Conservation (phyloP, 2,113 vertebrate species). For the Eubucco bourcierii region DNA sequence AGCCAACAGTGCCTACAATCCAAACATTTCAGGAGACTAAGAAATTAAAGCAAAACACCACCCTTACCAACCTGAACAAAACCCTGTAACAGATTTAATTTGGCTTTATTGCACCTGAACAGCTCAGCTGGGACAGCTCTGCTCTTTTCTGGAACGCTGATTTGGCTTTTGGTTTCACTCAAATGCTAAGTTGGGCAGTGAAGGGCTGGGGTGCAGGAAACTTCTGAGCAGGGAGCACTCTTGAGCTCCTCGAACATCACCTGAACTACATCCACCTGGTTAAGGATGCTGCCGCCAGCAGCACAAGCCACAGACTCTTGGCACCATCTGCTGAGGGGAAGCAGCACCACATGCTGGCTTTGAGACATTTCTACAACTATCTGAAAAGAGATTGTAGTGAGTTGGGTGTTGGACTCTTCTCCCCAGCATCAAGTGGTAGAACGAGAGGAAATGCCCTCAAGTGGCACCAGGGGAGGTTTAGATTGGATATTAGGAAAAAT, state of each 20-base stretch:
- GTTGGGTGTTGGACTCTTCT: no score
- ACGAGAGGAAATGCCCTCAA: no score
- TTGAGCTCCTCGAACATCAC: not conserved
- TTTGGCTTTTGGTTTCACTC: not conserved
- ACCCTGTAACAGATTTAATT: not conserved
- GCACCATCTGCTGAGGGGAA: not conserved
- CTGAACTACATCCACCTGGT: fast-evolving
- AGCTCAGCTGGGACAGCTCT: not conserved
- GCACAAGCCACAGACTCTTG: not conserved
- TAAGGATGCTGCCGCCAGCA: not conserved
- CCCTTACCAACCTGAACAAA: not conserved
- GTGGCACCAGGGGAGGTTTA: no score
- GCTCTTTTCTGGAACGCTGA: not conserved
- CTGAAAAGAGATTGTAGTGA: no score
- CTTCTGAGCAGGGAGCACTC: not conserved
- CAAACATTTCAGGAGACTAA: not conserved
- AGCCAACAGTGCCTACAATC: not conserved
- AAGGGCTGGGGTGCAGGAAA: not conserved
- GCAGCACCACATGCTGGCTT: not conserved
- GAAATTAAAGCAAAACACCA: not conserved
- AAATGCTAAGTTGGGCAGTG: not conserved
- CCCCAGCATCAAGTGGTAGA: no score
- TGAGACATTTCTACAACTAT: not conserved
- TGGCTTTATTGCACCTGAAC: not conserved
- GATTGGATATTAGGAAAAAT: no score